Conservation (phyloP, 1,140 invertebrate genomes). For the Aradophagus sp. region DNA sequence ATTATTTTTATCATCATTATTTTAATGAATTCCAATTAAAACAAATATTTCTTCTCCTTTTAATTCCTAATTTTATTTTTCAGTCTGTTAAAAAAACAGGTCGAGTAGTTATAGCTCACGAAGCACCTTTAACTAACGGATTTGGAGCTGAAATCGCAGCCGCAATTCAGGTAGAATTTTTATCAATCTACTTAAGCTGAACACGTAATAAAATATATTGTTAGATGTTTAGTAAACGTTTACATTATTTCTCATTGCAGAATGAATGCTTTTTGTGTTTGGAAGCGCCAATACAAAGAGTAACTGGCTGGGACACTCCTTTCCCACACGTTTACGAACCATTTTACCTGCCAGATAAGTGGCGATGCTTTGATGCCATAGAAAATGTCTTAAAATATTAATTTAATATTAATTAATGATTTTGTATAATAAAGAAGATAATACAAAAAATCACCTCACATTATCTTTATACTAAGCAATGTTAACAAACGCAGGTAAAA, state of each 20-base stretch:
- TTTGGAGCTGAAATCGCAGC: constrained; percentile 98
- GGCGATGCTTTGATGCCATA: constrained; percentile 90
- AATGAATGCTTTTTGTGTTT: constrained; percentile 95
- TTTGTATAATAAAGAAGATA: too few species aligned
- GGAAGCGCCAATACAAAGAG: constrained; percentile 92
- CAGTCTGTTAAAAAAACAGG: constrained; percentile 98
- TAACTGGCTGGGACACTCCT: constrained; percentile 98
- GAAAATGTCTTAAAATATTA: constrained; percentile 85
- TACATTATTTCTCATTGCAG: constrained; percentile 75
- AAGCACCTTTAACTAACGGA: constrained; percentile 95
- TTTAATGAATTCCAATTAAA: constrained; percentile 3
- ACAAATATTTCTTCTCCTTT: too few species aligned
- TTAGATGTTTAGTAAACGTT: too few species aligned
- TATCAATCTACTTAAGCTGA: too few species aligned
- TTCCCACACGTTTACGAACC: constrained; percentile 97
- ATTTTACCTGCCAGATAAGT: constrained; percentile 96
- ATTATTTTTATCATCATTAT: too few species aligned
- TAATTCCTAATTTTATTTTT: too few species aligned
- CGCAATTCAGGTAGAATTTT: constrained; percentile 94
- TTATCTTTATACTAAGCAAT: too few species aligned
- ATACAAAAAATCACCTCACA: too few species aligned
- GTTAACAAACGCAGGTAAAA: too few species aligned
- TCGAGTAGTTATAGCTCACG: constrained; percentile 92
- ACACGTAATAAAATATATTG: too few species aligned
- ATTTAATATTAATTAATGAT: too few species aligned